Evolutionary conservation across 2,888 invertebrate genomes (phyloP), one percentile per base, ranked within the genome.

Genomic region (Cryptus viduatorius): DNA sequence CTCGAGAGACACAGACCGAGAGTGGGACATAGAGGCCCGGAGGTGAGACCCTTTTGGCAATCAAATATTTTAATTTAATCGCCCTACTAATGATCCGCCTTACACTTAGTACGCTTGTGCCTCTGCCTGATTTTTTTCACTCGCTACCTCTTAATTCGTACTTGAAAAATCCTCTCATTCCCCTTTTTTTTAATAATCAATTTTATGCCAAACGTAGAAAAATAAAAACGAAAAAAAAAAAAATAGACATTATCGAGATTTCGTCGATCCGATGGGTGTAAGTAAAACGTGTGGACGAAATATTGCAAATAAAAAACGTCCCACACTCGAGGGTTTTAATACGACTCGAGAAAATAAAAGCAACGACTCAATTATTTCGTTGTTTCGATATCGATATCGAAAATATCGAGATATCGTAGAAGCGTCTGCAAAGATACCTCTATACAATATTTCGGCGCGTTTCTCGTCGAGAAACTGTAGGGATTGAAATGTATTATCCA

Each of bases 61-160:
- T 93, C 92, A 93, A 93, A 93, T 93, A 93, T 93, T 93, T 93
- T 93, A 93, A 93, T 93, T 93, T 88, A 91, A 93, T 93, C 91
- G 90, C 53, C 86, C 87, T 89, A 89, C 92, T 92, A 92, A 93
- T 90, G 92, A 91, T 89, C 86, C 87, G 87, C 83, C 90, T 90
- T 88, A 87, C 90, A 89, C 87, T 87, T 85, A 77, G 84, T 85
- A 84, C 86, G 88, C 87, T 86, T 86, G 87, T 88, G 87, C 88
- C 80, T 87, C 85, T 85, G 80, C 75, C 71, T 67, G 77, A 67
- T 79, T 68, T 79, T 61, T 79, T 72, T 65, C 29, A 50, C 42
- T 64, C 72, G 76, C 59, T 88, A 88, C 88, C 89, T 88, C 89
- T 90, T 89, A 89, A 90, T 90, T 88, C 87, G 81, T 1, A 48